Percentiles rank a stretch among this genome's conserved stretches.
Conservation (phyloP, 2,888 invertebrate species). For the Dasysyrphus tricinctus region DNA sequence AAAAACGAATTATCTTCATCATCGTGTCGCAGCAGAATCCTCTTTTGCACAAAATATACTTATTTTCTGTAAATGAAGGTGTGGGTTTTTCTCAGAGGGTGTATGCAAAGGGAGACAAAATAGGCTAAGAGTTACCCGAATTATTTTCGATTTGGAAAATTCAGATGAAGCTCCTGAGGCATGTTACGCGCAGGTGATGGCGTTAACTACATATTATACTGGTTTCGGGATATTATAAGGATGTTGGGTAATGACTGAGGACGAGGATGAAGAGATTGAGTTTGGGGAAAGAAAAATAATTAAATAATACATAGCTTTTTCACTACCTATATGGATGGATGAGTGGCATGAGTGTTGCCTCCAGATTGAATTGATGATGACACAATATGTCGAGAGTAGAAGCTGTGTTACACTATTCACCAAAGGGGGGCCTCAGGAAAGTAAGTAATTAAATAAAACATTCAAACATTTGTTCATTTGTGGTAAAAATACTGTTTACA, state of each 20-base stretch:
- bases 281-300: constrained; percentile 53
- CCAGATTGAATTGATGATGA: constrained; percentile 48
- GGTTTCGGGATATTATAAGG: constrained; percentile 43
- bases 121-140: constrained; percentile 43
- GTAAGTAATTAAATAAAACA: constrained; percentile 57
- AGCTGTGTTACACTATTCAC: not conserved
- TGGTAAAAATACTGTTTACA: constrained; percentile 1
- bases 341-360: not conserved
- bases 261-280: not conserved
- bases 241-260: not conserved
- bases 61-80: not conserved
- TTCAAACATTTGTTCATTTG: constrained; percentile 39
- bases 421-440: constrained; percentile 7
- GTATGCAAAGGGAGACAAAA: not conserved
- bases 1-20: constrained; percentile 72
- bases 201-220: constrained; percentile 56
- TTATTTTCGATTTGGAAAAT: constrained; percentile 64
- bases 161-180: constrained; percentile 51
- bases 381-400: constrained; percentile 9
- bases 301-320: constrained; percentile 61
- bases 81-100: not conserved
- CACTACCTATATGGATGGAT: not conserved
- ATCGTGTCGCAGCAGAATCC: constrained; percentile 64
- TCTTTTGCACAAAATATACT: constrained; percentile 44
- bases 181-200: constrained; percentile 67